These are phyloP conservation scores for Mystacornis crossleyi DNA, from an alignment of 2,113 vertebrate genomes.

Conservation along the genomic window DNA sequence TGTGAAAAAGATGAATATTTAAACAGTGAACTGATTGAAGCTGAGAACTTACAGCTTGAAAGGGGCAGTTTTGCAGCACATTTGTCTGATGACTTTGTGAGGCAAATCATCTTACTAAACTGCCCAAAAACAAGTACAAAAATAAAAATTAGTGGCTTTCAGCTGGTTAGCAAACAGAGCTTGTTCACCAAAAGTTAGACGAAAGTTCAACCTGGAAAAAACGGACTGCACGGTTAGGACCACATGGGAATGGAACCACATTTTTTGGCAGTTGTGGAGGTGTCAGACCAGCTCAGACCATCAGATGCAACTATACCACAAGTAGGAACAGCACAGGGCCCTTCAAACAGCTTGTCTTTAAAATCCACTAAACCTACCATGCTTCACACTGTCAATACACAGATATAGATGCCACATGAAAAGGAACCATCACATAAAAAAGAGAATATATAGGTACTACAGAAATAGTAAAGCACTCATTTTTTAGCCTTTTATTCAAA, in stretches of 20 bases:
- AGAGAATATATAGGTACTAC: background rate
- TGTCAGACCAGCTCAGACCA: background rate
- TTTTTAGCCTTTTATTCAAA: background rate
- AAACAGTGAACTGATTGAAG: background rate
- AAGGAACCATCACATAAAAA: background rate
- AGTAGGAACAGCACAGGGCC: background rate
- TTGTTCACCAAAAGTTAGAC: background rate
- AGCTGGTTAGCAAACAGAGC: background rate
- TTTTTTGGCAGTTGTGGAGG: background rate
- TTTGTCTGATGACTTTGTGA: background rate
- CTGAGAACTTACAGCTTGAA: background rate
- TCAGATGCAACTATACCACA: background rate
- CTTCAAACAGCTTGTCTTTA: background rate
- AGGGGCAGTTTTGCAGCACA: background rate
- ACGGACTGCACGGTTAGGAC: rapidly evolving
- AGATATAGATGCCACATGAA: background rate
- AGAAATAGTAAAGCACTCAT: rapidly evolving
- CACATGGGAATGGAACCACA: background rate
- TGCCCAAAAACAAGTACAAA: background rate
- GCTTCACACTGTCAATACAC: background rate
- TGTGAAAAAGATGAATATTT: background rate
- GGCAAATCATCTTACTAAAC: background rate
- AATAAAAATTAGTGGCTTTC: background rate
- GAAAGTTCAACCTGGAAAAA: background rate
- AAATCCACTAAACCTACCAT: background rate